Conservation (phyloP, 2,797 vertebrate species). For the Epinephelus coioides region DNA sequence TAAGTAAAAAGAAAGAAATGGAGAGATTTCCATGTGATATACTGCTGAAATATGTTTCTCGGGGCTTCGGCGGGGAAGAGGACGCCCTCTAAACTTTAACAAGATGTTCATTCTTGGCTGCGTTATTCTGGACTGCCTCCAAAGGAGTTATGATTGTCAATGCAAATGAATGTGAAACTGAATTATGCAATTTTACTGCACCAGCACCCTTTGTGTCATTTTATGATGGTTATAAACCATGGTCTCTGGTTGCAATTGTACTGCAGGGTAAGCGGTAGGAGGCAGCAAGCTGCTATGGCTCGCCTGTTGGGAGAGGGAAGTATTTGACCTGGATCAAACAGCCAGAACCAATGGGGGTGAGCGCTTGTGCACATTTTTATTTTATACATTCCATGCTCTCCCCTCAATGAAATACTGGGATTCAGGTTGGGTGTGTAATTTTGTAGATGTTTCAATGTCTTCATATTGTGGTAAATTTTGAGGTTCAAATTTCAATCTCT, state of each 20-base stretch:
- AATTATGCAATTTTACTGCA: constrained; percentile 57
- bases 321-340: constrained; percentile 17
- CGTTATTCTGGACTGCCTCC: constrained; percentile 39
- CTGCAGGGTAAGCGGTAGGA: constrained; percentile 15
- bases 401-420: background rate
- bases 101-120: constrained; percentile 51
- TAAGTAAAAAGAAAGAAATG: background rate
- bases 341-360: background rate
- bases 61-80: constrained; percentile 7
- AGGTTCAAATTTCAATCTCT: background rate
- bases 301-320: background rate
- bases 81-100: constrained; percentile 51
- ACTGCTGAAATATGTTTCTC: constrained; percentile 32
- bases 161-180: constrained; percentile 61
- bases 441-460: constrained; percentile 41
- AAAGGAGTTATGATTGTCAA: constrained; percentile 49
- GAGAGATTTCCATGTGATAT: constrained; percentile 17
- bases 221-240: constrained; percentile 67
- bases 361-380: background rate
- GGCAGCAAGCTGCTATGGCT: constrained; percentile 22
- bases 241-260: constrained; percentile 23
- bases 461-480: background rate
- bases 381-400: background rate
- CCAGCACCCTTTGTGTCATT: constrained; percentile 48
- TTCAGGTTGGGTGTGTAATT: constrained; percentile 17